Base-by-base conservation (phyloP, 2,888 invertebrate genomes). In the Strigamia crassipes region DNA sequence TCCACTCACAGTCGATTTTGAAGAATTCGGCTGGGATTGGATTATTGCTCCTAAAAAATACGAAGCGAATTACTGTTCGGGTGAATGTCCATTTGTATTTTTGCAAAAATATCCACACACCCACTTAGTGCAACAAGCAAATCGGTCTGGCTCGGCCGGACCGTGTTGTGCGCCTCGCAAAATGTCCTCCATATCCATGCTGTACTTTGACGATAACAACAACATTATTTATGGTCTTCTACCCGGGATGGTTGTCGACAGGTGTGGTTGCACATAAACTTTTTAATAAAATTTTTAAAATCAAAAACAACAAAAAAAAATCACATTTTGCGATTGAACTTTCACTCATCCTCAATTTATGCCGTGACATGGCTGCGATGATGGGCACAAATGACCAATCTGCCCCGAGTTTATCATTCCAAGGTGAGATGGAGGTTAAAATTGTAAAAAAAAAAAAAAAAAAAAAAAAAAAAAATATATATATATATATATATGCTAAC, bases 21-120 rank as follows among this genome's bases (percentile, higher is more conserved):
- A 94, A 85, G 93, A 93, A 86, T 96, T 98, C 87, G 97, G 97
- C 34, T 98, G 97, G 96, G 96, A 97, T 87, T 99, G 97, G 93
- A 95, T 99, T 86, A 96, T 99, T 83, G 97, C 97, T 0, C 99
- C 99, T 0, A 96, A 95, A 86, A 91, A 92, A 85, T 99, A 97
- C 90, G 94, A 95, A 86, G 97, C 98, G 9, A 96, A 96, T 89
- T 97, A 97, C 89, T 99, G 99, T 89, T 93, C 95, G 82, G 97
- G 99, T 9, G 96, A 97, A 86, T 99, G 99, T 88, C 94, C 94
- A 0, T 93, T 93, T 89, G 93, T 95, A 80, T 95, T 95, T 87
- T 89, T 96, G 83, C 95, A 94, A 86, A 93, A 93, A 86, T 94
- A 94, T 87, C 93, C 95, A 0, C 95, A 96, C 88, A 96, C 96